These are phyloP conservation scores for Ricordea florida DNA, from an alignment of 92 coral and sea anemone genomes.

Conservation along the genomic window DNA sequence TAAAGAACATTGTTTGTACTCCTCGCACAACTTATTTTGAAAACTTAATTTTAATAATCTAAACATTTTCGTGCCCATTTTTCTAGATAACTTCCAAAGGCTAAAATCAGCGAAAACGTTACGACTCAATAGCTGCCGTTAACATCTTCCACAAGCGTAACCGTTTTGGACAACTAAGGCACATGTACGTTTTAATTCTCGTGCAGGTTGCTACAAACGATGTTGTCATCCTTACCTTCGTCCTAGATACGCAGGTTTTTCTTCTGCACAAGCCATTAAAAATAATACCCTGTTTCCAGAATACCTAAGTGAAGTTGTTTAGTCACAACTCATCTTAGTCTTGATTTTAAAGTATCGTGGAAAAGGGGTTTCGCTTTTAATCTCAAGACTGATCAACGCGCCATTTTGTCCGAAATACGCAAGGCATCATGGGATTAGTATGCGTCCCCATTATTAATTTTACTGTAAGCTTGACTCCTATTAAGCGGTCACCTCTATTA, in stretches of 20 bases:
- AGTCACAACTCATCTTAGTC: neutral
- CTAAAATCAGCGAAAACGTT: too few relatives aligned
- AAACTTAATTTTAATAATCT: too few relatives aligned
- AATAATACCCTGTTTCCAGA: neutral
- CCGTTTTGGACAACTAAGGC: too few relatives aligned
- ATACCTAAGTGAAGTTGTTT: neutral
- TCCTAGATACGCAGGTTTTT: slow-evolving; percentile 66
- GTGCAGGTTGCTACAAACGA: slow-evolving; percentile 46
- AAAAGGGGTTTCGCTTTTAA: neutral
- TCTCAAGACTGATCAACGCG: slow-evolving; percentile 25
- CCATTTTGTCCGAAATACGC: slow-evolving; percentile 54
- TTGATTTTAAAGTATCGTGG: neutral
- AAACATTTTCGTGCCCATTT: too few relatives aligned
- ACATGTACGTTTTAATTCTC: neutral
- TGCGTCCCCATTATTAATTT: too few relatives aligned
- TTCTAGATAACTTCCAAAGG: too few relatives aligned
- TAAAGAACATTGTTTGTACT: too few relatives aligned
- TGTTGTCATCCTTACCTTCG: slow-evolving; percentile 40
- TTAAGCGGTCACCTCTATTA: too few relatives aligned
- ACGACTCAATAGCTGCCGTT: too few relatives aligned
- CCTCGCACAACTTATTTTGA: too few relatives aligned
- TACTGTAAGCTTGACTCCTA: too few relatives aligned
- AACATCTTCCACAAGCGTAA: too few relatives aligned
- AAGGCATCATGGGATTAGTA: slow-evolving; percentile 53
- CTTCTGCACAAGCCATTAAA: slow-evolving; percentile 74